phyloP scores from a whole-genome alignment of 1,140 invertebrate species.

The Pseudomyrmex gracilis region DNA sequence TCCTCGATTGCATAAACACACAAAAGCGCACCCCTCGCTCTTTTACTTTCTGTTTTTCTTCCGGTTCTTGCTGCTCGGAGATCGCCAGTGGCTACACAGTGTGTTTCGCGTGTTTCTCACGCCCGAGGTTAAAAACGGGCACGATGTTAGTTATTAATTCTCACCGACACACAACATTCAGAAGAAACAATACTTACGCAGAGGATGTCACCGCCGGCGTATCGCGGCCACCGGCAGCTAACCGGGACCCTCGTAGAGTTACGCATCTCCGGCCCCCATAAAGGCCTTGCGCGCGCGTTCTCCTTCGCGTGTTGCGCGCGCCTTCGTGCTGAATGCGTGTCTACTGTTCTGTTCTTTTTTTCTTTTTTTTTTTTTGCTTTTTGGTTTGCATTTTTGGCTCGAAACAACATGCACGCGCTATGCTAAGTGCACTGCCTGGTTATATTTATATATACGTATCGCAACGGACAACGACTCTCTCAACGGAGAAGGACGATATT shows the following conservation, averaged over 20 bases:
- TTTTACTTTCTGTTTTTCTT: conserved; percentile 53
- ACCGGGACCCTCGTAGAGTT: conserved; percentile 20
- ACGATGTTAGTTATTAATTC: neutral
- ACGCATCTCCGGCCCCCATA: neutral
- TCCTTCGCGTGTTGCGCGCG: neutral
- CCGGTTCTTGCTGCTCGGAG: neutral
- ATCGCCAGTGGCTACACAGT: no score
- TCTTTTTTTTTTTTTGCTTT: neutral
- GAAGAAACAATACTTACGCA: conserved; percentile 69
- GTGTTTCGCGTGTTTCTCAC: neutral
- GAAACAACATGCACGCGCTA: conserved; percentile 70
- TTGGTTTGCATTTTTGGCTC: conserved; percentile 33
- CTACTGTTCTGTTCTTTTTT: conserved; percentile 13
- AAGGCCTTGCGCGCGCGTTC: neutral
- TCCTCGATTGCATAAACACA: no score
- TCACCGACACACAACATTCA: conserved; percentile 57
- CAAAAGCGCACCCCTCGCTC: neutral
- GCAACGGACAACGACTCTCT: conserved; percentile 47
- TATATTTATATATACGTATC: conserved; percentile 22
- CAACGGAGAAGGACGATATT: conserved; percentile 34
- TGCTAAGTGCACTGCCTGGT: conserved; percentile 61
- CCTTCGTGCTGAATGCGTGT: conserved; percentile 34
- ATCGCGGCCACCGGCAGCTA: conserved; percentile 21
- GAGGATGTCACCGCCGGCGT: conserved; percentile 23
- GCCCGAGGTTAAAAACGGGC: conserved; percentile 42